Evolutionary conservation across 2,797 vertebrate species (phyloP), one percentile per base, ranked within the genome.

Genomic region (Mergus octosetaceus): DNA sequence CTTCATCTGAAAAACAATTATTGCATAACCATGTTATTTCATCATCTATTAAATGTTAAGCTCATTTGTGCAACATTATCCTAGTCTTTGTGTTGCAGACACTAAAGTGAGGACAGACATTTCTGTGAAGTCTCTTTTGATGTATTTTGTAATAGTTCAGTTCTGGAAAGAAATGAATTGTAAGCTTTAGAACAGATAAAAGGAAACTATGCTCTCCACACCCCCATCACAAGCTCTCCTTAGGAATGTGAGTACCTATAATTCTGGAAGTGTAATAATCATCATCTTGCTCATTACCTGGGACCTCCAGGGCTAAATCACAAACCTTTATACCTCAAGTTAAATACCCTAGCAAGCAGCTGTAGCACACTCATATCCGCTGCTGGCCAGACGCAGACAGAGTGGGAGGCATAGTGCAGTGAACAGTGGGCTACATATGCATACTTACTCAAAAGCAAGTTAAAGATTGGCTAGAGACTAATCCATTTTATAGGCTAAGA

Each of bases 381-480:
- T 90, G 58, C 2, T 80, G 88, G 72, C 93, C 94, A 96, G 92
- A 95, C 66, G 81, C 73, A 30, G 57, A 49, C 73, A 43, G 86
- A 71, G 68, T 28, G 60, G 75, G 87, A 88, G 22, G 41, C 74
- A 87, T 1, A 83, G 49, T 72, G 39, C 22, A 49, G 61, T 7
- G 36, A 95, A 39, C 57, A 71, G 80, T 49, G 75, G 61, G 84
- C 58, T 92, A 87, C 78, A 87, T 56, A 57, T 43, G 54, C 88
- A 87, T 18, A 89, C 86, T 62, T 94, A 87, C 81, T 87, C 56
- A 87, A 94, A 83, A 76, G 43, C 75, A 72, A 41, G 75, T 91
- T 95, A 95, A 95, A 85, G 78, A 94, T 87, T 95, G 86, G 94
- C 96, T 89, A 87, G 94, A 97, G 94, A 94, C 84, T 85, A 97